Conservation (phyloP, 2,797 vertebrate genomes). For the Oreonectes daqikongensis region DNA sequence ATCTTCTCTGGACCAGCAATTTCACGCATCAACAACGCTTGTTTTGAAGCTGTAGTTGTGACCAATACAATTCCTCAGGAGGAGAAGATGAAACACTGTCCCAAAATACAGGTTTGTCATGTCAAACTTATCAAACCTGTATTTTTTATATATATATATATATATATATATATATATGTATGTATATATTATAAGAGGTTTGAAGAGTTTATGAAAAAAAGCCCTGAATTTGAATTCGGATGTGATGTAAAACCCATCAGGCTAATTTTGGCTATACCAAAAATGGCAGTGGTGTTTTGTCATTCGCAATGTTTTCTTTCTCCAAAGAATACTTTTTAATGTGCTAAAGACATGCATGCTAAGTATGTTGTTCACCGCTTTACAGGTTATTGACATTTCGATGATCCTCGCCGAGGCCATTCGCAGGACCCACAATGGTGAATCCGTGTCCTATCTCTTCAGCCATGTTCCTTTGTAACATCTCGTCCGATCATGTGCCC, state of each 20-base stretch:
- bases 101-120: constrained; percentile 91
- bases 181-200: no score
- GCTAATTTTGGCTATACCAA: no score
- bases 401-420: constrained; percentile 99
- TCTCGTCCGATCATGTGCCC: constrained; percentile 30
- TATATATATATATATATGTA: no score
- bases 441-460: constrained; percentile 98
- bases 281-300: no score
- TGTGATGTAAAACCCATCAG: not conserved
- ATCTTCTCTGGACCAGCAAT: constrained; percentile 98
- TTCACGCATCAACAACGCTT: constrained; percentile 95
- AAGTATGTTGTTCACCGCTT: constrained; percentile 21
- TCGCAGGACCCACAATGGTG: constrained; percentile 96
- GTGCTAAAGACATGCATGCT: not conserved
- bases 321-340: not conserved
- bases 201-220: not conserved
- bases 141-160: no score
- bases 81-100: constrained; percentile 98
- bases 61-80: constrained; percentile 99
- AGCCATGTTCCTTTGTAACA: constrained; percentile 97
- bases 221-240: no score
- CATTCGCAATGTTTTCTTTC: not conserved
- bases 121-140: no score
- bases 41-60: constrained; percentile 97
- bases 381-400: constrained; percentile 96